Percentiles rank a stretch among this genome's conserved stretches.
These are phyloP conservation scores for Drosophila anomalata DNA, from an alignment of 2,888 invertebrate genomes.

Conservation along the genomic window DNA sequence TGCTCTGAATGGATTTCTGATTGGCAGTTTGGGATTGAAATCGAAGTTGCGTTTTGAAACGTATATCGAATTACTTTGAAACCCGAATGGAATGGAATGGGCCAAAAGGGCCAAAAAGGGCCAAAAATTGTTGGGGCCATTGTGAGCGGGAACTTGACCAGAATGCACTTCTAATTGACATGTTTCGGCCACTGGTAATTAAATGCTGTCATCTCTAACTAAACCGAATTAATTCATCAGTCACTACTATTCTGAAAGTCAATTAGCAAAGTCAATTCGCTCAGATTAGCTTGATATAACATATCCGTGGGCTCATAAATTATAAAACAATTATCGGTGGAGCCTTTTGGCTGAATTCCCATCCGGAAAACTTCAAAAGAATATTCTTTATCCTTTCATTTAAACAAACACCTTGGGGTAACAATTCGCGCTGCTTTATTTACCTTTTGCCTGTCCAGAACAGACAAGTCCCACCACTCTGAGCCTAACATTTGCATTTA, in stretches of 20 bases:
- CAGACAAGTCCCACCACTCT: conserved; percentile 2
- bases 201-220: conserved; percentile 17
- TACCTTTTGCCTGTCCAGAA: conserved; percentile 22
- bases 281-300: background rate
- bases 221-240: conserved; percentile 15
- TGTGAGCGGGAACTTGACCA: conserved; percentile 2
- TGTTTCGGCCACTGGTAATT: conserved; percentile 24
- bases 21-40: conserved; percentile 44
- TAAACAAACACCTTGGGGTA: conserved; percentile 5
- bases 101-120: background rate
- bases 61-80: conserved; percentile 35
- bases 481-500: conserved; percentile 72
- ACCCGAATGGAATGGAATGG: conserved; percentile 5
- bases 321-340: background rate
- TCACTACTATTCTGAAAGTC: background rate
- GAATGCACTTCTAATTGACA: conserved; percentile 15
- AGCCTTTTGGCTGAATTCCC: background rate
- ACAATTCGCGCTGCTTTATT: conserved; percentile 27
- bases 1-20: conserved; percentile 60
- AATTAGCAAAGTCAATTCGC: conserved; percentile 5
- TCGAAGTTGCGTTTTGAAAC: conserved; percentile 21
- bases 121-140: background rate
- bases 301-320: background rate
- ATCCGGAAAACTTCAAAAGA: background rate
- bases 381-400: background rate